Percentiles rank a stretch among this genome's conserved stretches.
phyloP scores from a whole-genome alignment of 2,888 invertebrate species.

The Oscheius sp. region DNA sequence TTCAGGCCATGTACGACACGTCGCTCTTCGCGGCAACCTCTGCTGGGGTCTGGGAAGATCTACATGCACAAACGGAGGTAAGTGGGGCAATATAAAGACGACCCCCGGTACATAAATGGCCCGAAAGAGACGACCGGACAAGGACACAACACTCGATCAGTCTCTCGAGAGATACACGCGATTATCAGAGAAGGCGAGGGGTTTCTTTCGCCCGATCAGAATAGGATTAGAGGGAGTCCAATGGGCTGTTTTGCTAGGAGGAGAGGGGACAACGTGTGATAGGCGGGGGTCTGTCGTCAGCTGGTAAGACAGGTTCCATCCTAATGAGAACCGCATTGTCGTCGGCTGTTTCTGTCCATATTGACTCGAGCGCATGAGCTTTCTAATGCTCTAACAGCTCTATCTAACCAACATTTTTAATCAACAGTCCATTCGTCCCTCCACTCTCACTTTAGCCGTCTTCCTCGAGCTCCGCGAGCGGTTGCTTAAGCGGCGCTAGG shows the following conservation, averaged over 20 bases:
- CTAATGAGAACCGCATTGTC: conserved; percentile 11
- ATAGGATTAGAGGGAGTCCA: not conserved
- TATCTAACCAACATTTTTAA: conserved; percentile 15
- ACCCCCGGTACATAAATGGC: conserved; percentile 9
- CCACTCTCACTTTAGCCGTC: conserved; percentile 10
- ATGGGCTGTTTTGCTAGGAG: not conserved
- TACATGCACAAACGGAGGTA: conserved; percentile 11
- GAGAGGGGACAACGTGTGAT: conserved; percentile 9
- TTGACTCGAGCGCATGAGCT: conserved; percentile 15
- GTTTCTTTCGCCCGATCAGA: not conserved
- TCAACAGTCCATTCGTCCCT: conserved; percentile 6
- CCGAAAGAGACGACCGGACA: not conserved
- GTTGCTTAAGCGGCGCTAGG: conserved; percentile 34
- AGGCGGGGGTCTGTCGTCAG: conserved; percentile 8
- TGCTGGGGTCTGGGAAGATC: conserved; percentile 13
- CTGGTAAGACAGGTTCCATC: conserved; percentile 24
- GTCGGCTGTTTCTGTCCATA: not conserved
- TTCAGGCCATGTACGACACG: conserved; percentile 25
- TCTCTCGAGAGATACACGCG: conserved; percentile 8
- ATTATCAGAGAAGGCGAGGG: not conserved
- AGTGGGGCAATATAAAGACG: not conserved
- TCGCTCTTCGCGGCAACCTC: conserved; percentile 11
- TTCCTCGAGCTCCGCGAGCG: conserved; percentile 24
- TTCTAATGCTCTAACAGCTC: conserved; percentile 7
- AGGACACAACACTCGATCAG: not conserved